Percentiles rank a stretch among this genome's conserved stretches.
phyloP scores from a whole-genome alignment of 2,797 vertebrate genomes.

The Pipistrellus pygmaeus region DNA sequence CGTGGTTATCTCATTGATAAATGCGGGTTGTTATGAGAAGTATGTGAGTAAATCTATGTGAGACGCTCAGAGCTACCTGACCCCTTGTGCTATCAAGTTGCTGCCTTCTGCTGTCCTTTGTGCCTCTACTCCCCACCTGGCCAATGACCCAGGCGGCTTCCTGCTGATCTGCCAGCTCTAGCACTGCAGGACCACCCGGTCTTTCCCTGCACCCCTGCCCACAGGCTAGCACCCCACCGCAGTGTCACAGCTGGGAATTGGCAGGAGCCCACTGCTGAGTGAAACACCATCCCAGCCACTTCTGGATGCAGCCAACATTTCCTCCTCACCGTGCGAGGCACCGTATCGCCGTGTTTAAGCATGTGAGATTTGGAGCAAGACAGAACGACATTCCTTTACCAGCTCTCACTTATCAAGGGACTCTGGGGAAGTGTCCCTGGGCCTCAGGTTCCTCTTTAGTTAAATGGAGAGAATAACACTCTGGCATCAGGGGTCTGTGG shows the following conservation, averaged over 20 bases:
- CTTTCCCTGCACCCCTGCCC: neutral
- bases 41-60: accelerated
- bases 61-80: neutral
- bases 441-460: neutral
- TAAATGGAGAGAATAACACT: neutral
- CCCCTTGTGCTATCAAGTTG: accelerated
- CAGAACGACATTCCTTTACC: neutral
- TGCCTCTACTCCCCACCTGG: neutral
- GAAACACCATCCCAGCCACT: neutral
- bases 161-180: no score
- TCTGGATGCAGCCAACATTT: neutral
- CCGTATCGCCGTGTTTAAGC: neutral
- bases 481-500: neutral
- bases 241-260: neutral
- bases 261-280: neutral
- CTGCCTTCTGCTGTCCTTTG: no score
- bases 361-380: neutral
- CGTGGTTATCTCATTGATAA: neutral
- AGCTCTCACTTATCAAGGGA: neutral
- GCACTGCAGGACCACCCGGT: neutral
- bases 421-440: neutral
- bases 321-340: neutral
- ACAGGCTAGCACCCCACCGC: neutral
- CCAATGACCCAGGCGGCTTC: neutral
- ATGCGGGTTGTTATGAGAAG: neutral